phyloP scores from a whole-genome alignment of 2,797 vertebrate genomes.

The Poeciliopsis presidionis region DNA sequence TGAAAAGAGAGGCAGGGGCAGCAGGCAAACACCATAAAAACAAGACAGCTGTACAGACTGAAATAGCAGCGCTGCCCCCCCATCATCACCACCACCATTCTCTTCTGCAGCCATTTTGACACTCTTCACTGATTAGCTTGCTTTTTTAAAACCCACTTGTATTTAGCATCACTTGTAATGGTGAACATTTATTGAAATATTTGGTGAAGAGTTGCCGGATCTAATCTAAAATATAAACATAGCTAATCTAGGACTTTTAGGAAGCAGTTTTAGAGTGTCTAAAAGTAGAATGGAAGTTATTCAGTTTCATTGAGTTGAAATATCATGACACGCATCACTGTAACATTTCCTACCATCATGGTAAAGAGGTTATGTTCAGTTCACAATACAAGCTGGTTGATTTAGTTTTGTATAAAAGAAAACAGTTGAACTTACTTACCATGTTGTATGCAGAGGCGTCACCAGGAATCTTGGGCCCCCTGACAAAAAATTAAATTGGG shows the following conservation, averaged over 20 bases:
- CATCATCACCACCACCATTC: conserved; percentile 21
- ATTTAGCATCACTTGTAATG: neutral
- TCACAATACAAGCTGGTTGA: neutral
- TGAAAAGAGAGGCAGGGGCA: conserved; percentile 47
- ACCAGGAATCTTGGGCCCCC: too few species aligned
- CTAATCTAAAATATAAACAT: neutral
- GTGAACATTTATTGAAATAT: neutral
- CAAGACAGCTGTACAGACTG: conserved; percentile 76
- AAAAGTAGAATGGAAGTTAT: neutral
- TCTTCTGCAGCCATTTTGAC: conserved; percentile 66
- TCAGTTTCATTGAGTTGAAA: neutral
- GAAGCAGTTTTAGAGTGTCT: neutral
- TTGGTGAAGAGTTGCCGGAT: neutral
- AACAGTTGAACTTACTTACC: neutral
- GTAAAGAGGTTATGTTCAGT: neutral
- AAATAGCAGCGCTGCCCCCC: conserved; percentile 69
- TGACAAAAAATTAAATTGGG: too few species aligned
- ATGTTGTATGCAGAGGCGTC: too few species aligned
- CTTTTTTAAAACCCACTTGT: neutral
- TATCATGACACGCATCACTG: too few species aligned
- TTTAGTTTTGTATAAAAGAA: neutral
- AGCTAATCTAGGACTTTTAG: neutral
- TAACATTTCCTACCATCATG: neutral
- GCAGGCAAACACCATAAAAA: conserved; percentile 70
- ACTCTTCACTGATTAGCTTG: conserved; percentile 37